Conservation (phyloP, 23 tunicate species). For the Botrylloides violaceus region DNA sequence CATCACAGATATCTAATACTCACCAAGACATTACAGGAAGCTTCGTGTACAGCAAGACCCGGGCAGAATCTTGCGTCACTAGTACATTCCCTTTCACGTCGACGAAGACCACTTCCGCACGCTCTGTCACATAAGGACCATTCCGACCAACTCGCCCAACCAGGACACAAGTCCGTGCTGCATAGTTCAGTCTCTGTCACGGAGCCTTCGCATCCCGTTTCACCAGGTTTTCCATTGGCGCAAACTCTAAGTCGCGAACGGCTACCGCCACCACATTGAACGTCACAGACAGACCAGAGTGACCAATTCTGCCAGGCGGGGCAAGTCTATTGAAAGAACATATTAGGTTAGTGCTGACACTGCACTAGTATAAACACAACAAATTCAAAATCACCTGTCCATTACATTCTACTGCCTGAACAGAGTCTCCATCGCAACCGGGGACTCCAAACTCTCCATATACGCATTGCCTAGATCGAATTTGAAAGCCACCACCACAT, state of each 20-base stretch:
- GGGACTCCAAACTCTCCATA: slow-evolving; percentile 26
- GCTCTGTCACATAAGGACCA: slow-evolving; percentile 48
- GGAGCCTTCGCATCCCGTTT: slow-evolving; percentile 37
- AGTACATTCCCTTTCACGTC: slow-evolving; percentile 11
- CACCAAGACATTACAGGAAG: slow-evolving; percentile 44
- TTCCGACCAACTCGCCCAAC: slow-evolving; percentile 30
- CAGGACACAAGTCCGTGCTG: slow-evolving; percentile 28
- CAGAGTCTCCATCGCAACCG: slow-evolving; percentile 32
- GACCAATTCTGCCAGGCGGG: slow-evolving; percentile 15
- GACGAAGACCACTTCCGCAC: slow-evolving; percentile 56
- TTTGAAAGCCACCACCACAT: slow-evolving; percentile 10
- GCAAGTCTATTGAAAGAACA: slow-evolving; percentile 2
- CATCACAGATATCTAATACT: too few relatives aligned
- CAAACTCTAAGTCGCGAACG: slow-evolving; percentile 31
- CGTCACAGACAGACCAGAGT: slow-evolving; percentile 6
- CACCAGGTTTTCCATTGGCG: slow-evolving; percentile 29
- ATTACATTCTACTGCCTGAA: slow-evolving; percentile 7
- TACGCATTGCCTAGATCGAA: slow-evolving; percentile 30
- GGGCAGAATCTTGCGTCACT: slow-evolving; percentile 9
- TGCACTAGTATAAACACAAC: slow-evolving; percentile 29
- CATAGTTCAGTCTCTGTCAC: slow-evolving; percentile 2
- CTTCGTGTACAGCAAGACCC: slow-evolving; percentile 4
- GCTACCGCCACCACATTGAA: slow-evolving; percentile 14
- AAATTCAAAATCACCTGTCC: slow-evolving; percentile 4
- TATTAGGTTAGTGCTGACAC: slow-evolving; percentile 5